Conservation (phyloP, 2,113 vertebrate species). For the Sander lucioperca region DNA sequence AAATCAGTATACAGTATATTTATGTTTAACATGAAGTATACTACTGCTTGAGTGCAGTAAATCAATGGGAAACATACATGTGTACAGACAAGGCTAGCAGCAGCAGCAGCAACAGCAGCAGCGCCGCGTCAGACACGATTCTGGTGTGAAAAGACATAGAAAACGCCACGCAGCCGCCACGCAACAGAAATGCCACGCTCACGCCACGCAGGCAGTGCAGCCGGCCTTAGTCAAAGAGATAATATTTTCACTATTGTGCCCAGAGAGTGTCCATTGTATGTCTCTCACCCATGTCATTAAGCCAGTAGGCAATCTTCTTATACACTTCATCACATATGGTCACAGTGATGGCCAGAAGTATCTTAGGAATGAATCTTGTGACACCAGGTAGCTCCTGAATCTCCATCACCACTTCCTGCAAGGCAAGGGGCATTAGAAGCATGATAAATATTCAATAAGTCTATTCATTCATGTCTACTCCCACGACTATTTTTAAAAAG, state of each 20-base stretch:
- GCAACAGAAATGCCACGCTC: no score
- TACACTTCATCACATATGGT: constrained; percentile 93
- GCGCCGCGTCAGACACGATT: no score
- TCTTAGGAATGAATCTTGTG: constrained; percentile 93
- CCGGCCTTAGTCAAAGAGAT: neutral
- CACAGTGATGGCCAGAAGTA: constrained; percentile 92
- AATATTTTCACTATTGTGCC: neutral
- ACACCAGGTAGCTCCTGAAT: constrained; percentile 91
- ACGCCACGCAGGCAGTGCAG: no score
- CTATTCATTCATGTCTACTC: constrained; percentile 30
- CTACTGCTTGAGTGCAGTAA: no score
- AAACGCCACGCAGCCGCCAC: no score
- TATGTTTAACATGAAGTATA: no score
- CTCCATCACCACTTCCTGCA: constrained; percentile 93
- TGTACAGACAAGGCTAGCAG: no score
- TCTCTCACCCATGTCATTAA: constrained; percentile 95
- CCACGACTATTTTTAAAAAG: constrained; percentile 39
- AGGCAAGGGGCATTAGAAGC: constrained; percentile 47
- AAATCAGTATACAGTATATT: no score
- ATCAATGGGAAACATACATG: no score
- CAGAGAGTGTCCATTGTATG: neutral
- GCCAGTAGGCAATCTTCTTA: constrained; percentile 95
- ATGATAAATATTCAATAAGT: constrained; percentile 42
- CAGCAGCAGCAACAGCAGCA: no score
- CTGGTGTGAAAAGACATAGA: no score